Evolutionary conservation across 2,888 invertebrate genomes (phyloP), one percentile per base, ranked within the genome.

Genomic region (Aplocera efformata): DNA sequence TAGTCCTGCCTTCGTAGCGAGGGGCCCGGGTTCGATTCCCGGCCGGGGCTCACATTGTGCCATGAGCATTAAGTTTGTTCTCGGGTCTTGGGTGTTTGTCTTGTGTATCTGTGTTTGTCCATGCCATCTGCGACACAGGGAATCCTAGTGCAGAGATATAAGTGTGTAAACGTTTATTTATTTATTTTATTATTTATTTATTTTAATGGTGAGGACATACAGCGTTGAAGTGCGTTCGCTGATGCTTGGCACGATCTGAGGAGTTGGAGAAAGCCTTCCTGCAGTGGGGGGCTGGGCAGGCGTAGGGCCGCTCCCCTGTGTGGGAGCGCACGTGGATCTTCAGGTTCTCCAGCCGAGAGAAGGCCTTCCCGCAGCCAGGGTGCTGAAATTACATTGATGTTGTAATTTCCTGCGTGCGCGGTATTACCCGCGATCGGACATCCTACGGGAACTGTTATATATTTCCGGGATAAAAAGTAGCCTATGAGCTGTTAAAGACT

Each of bases 251-350:
- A 34, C 99, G 89, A 75, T 99, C 99, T 0, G 98, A 98, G 48
- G 98, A 98, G 81, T 99, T 99, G 67, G 98, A 98, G 88, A 99
- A 99, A 1, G 98, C 97, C 79, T 99, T 99, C 30, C 93, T 89
- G 77, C 99, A 99, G 36, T 95, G 95, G 0, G 94, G 92, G 56
- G 96, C 96, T 56, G 98, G 97, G 67, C 99, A 99, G 42, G 95
- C 91, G 70, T 99, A 99, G 0, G 99, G 99, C 27, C 98, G 90
- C 78, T 99, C 99, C 0, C 99, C 99, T 0, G 98, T 98, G 75
- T 98, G 98, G 1, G 97, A 97, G 22, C 98, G 86, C 49, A 98
- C 94, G 83, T 99, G 99, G 59, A 99, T 99, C 89, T 99, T 99
- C 57, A 99, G 88, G 80, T 99, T 99, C 82, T 99, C 99, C 58